Evolutionary conservation across 2,113 vertebrate species (phyloP), one percentile per base, ranked within the genome.

Genomic region (Cacatua alba): DNA sequence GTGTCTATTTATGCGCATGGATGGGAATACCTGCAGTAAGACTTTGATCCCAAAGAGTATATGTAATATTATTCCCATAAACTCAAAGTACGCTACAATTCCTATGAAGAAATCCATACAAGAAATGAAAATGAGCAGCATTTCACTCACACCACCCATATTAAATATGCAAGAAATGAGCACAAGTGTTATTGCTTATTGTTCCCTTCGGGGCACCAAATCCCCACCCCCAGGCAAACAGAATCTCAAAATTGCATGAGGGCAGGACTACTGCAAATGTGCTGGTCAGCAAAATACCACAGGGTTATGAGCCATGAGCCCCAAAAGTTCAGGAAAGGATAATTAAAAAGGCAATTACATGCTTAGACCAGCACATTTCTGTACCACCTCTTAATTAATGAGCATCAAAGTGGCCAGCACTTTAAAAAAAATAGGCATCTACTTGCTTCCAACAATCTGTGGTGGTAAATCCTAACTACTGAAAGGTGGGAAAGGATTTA

Each of bases 201-300:
- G 28, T 13, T 91, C 28, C 31, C 46, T 68, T 41, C 0, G 1
- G 26, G 11, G 18, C 28, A 89, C 7, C 29, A 57, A 76, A 67
- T 23, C 57, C 29, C 15, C 6, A 4, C 16, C 2, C 14, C 4
- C 16, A 86, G 19, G n/a, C 23, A 75, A 70, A 75, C 9, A 33
- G n/a, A 87, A 69, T 7, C 1, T 7, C 53, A 80, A 21, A 13
- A 52, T 0, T 11, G 4, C 29, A 14, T 5, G 15, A 87, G 7
- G 24, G 29, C 28, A 91, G 12, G 26, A 67, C 21, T 68, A 31
- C 3, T 10, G 78, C 15, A 65, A 39, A 82, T 7, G 7, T 6
- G 4, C 23, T 84, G 35, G 29, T 67, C 62, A 85, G 63, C 13
- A 53, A 72, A 65, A 91, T 25, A 37, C 7, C 13, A 57, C 21